Base-by-base conservation (phyloP, 2,797 vertebrate species). In the Typhlichthys eigenmanni region DNA sequence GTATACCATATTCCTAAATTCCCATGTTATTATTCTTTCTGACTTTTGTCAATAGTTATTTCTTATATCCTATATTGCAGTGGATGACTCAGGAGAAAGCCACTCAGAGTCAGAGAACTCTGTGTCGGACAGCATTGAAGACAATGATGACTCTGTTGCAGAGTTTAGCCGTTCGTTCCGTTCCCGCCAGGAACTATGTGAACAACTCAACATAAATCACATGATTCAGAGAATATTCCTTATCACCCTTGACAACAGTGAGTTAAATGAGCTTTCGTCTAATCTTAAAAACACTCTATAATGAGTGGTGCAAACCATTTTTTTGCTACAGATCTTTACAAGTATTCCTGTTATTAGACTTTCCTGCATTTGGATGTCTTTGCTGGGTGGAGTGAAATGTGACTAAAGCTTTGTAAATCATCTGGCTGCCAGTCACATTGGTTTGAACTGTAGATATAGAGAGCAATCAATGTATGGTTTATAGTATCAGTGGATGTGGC, bases 171-270 rank as follows among this genome's bases (percentile, higher is more conserved):
- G 96, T 68, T 97, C 96, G 0, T 99, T 99, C 87, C 94, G 95
- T 49, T 98, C 96, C 2, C 92, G 95, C 32, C 95, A 98, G 80
- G 97, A 98, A 87, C 93, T 98, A 62, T 98, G 97, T 48, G 96
- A 98, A 76, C 98, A 98, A 85, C 96, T 99, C 86, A 98, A 98
- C 81, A 95, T 98, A 92, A 99, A 99, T 91, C 98, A 99, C 93
- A 99, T 99, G 97, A 98, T 99, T 84, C 97, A 99, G 83, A 92
- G 96, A 71, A 96, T 99, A 85, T 99, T 96, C 76, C 96, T 99
- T 62, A 96, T 99, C 85, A 99, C 98, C 8, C 83, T 99, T 51
- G 97, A 99, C 81, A 99, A 98, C 92, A 97, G 98, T 99, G 81
- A 96, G 97, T 89, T 53, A 46, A 74, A 57, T 10, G 47, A 47